Evolutionary conservation across 2,797 vertebrate genomes (phyloP).

Genomic region (Alectoris magna): DNA sequence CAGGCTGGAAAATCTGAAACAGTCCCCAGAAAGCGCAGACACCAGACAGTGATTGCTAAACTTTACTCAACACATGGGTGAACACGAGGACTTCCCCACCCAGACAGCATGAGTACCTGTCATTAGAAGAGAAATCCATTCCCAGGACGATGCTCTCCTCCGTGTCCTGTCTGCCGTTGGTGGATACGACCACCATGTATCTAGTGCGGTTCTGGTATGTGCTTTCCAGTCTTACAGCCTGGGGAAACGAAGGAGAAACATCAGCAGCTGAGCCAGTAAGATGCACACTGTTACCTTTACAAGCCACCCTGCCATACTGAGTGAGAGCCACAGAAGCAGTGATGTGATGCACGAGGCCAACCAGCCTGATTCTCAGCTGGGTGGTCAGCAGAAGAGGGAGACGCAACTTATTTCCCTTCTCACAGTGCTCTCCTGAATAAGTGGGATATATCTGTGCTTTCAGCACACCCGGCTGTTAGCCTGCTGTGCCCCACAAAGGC

Average conservation of each 20-base stretch:
- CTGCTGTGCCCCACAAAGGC: not conserved
- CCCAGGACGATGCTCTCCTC: conserved; percentile 97
- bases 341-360: not conserved
- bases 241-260: not conserved
- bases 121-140: conserved; percentile 93
- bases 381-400: not conserved
- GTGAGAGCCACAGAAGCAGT: conserved; percentile 40
- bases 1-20: not conserved
- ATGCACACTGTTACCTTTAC: not conserved
- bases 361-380: not conserved
- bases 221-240: conserved; percentile 97
- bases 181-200: conserved; percentile 99
- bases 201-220: conserved; percentile 91
- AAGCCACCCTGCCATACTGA: conserved; percentile 15
- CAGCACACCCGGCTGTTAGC: not conserved
- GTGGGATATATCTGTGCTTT: not conserved
- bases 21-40: not conserved
- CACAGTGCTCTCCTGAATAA: not conserved
- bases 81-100: not conserved
- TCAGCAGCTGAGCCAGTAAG: conserved; percentile 1
- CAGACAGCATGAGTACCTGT: conserved; percentile 82
- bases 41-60: not conserved
- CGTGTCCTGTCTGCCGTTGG: conserved; percentile 94
- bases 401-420: not conserved
- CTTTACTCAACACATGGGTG: not conserved